These are phyloP conservation scores for Anarrhichthys ocellatus DNA, from an alignment of 2,113 vertebrate species.

Conservation along the genomic window DNA sequence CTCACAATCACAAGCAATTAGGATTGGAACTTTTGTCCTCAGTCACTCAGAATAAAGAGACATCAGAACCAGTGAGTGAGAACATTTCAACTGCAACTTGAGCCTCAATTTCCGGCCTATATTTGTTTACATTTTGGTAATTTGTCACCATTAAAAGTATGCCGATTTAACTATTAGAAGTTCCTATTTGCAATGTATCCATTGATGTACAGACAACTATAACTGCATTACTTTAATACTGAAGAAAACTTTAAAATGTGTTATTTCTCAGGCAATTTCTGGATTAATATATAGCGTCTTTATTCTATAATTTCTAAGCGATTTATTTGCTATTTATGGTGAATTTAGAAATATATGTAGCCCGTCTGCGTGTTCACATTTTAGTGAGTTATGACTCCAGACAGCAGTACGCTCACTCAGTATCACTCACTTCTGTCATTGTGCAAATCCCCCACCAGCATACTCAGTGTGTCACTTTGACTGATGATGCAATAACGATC, in stretches of 20 bases:
- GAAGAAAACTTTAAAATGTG: not conserved
- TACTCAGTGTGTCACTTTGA: not conserved
- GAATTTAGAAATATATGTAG: not conserved
- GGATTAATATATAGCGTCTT: not conserved
- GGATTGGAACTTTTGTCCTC: not conserved
- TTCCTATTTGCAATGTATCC: not conserved
- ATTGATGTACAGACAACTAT: not conserved
- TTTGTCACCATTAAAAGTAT: not conserved
- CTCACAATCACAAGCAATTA: too few relatives aligned
- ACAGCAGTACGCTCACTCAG: not conserved
- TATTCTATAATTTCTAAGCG: not conserved
- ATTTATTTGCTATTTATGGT: not conserved
- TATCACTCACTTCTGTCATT: not conserved
- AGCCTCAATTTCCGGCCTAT: not conserved
- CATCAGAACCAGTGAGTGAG: not conserved
- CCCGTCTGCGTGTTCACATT: not conserved
- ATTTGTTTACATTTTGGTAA: not conserved
- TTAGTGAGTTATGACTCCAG: not conserved
- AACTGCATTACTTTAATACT: not conserved
- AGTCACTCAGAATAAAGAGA: not conserved
- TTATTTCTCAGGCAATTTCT: not conserved
- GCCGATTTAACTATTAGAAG: not conserved
- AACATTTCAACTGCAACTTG: not conserved
- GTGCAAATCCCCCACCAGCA: not conserved
- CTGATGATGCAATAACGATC: conserved; percentile 9